phyloP scores from a whole-genome alignment of 2,113 vertebrate species.

The Nesoenas mayeri region DNA sequence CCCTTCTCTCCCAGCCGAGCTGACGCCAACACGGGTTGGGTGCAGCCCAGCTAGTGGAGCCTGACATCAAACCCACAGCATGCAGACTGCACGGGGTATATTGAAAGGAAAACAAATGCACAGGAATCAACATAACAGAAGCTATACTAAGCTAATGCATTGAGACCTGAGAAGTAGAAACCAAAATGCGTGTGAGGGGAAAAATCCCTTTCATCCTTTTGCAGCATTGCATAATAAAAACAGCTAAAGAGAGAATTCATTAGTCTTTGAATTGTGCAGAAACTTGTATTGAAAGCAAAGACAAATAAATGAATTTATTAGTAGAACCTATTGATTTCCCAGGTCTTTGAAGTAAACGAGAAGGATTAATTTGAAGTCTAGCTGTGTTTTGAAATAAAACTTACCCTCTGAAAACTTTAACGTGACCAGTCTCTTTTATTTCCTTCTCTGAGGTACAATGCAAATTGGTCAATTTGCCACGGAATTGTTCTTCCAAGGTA shows the following conservation, averaged over 20 bases:
- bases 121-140: background rate
- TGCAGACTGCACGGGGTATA: background rate
- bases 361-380: background rate
- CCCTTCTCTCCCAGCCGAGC: background rate
- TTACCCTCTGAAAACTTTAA: background rate
- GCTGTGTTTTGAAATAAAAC: background rate
- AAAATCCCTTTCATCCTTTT: conserved; percentile 2
- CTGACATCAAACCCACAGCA: background rate
- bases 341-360: conserved; percentile 42
- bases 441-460: background rate
- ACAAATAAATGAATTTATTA: background rate
- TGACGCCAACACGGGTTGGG: fast-evolving
- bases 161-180: background rate
- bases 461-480: background rate
- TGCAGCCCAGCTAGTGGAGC: background rate
- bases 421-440: background rate
- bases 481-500: background rate
- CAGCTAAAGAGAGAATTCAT: background rate
- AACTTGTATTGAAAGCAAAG: background rate
- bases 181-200: background rate
- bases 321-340: background rate
- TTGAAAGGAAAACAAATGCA: background rate
- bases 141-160: background rate
- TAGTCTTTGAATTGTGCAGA: background rate
- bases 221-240: background rate